phyloP scores from a whole-genome alignment of 2,888 invertebrate species.

The Parnassius smintheus region DNA sequence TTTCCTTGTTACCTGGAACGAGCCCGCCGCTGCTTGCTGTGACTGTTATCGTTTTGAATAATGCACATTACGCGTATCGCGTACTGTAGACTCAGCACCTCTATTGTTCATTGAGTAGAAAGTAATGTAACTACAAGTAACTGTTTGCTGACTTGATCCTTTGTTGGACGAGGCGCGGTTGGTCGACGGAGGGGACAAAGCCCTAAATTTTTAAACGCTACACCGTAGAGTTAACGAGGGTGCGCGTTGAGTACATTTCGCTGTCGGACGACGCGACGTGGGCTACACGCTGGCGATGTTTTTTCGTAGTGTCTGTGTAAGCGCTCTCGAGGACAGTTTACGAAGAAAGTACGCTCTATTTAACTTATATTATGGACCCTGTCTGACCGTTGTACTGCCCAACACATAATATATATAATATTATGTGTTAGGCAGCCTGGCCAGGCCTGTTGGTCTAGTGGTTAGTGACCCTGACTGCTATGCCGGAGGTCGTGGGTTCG shows the following conservation, averaged over 20 bases:
- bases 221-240: conserved; percentile 32
- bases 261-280: conserved; percentile 20
- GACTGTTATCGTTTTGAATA: conserved; percentile 26
- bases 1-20: conserved; percentile 38
- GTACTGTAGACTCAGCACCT: conserved; percentile 18
- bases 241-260: conserved; percentile 29
- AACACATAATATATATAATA: no score
- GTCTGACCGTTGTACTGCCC: no score
- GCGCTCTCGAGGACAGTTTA: conserved; percentile 9
- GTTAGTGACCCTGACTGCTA: no score
- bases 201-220: conserved; percentile 37
- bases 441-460: no score
- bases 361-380: no score
- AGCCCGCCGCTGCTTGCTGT: conserved; percentile 19
- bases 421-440: no score
- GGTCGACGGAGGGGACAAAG: conserved; percentile 32
- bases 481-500: no score
- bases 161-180: conserved; percentile 23
- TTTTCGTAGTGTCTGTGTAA: conserved; percentile 15
- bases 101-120: conserved; percentile 27
- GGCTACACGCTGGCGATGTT: conserved; percentile 9
- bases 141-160: conserved; percentile 19
- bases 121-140: conserved; percentile 26
- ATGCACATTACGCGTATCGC: conserved; percentile 23
- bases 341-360: not conserved